Base-by-base conservation (phyloP, 2,797 vertebrate genomes). In the Mormyrops attenuatus region DNA sequence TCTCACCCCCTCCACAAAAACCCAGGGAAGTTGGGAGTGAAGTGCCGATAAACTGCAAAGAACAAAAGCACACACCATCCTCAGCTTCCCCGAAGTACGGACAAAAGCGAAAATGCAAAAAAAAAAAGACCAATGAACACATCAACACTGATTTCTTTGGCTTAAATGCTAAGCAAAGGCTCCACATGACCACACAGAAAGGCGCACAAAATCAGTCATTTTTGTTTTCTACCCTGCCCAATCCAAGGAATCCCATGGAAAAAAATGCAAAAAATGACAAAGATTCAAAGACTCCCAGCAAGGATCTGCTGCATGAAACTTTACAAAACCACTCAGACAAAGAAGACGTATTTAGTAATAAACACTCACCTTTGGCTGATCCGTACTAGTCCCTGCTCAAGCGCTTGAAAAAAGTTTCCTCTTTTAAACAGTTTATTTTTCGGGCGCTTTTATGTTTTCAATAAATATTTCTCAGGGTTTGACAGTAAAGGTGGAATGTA, bases 221-320 rank as follows among this genome's bases (percentile, higher is more conserved):
- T 86, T 90, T 66, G 57, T 89, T 63, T 41, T 77, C 88, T 84
- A 63, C 88, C 90, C 88, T 89, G 85, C 90, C 88, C 77, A 60
- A 87, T 26, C 60, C 44, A 17, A 84, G 73, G 90, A 91, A 91
- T 88, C 60, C 89, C 85, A 85, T 90, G 91, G 90, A 87, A 93
- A 93, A 93, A 95, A 95, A 95, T 95, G 95, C 91, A 91, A 95
- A 95, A 95, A 93, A 96, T 95, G 95, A 93, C 91, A 96, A 94
- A 95, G 92, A 96, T 95, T 95, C 94, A 92, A 96, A 96, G 96
- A 92, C 95, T 95, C 94, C 93, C 86, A 88, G 93, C 92, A 88
- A 93, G 92, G 92, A 93, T 93, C 92, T 90, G 94, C 92, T 53
- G 93, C 93, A 38, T 88, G 90, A 95, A 95, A 95, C 93, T 95